Percentiles rank a stretch among this genome's conserved stretches.
These are phyloP conservation scores for Anas platyrhynchos DNA, from an alignment of 2,113 vertebrate genomes.

Conservation along the genomic window DNA sequence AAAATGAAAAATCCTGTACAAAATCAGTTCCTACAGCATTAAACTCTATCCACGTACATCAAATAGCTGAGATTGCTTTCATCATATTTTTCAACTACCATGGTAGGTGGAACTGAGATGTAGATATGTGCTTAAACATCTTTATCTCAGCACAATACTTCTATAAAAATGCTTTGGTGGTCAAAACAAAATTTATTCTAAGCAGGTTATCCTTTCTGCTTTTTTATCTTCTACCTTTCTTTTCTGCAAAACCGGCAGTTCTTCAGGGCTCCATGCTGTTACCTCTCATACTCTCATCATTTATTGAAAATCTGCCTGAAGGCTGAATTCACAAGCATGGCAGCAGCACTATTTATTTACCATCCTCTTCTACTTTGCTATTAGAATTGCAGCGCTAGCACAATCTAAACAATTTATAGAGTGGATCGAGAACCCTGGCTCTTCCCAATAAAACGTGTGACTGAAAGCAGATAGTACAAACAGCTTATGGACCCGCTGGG, in stretches of 20 bases:
- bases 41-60: background rate
- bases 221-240: background rate
- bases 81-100: background rate
- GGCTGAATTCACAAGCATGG: background rate
- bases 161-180: background rate
- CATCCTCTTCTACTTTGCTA: background rate
- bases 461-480: background rate
- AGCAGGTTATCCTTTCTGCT: background rate
- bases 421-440: background rate
- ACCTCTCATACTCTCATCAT: background rate
- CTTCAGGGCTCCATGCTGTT: background rate
- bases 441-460: background rate
- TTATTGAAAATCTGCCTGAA: slow-evolving; percentile 49
- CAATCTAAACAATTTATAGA: background rate
- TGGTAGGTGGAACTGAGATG: background rate
- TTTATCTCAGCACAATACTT: background rate
- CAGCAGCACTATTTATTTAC: background rate
- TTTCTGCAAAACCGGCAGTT: background rate
- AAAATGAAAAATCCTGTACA: background rate
- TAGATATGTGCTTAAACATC: background rate
- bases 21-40: background rate
- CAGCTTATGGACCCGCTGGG: background rate
- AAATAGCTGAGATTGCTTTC: background rate
- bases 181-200: background rate
- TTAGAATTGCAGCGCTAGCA: background rate